Evolutionary conservation across 2,888 invertebrate species (phyloP).

Genomic region (Dolichomitus sp.): DNA sequence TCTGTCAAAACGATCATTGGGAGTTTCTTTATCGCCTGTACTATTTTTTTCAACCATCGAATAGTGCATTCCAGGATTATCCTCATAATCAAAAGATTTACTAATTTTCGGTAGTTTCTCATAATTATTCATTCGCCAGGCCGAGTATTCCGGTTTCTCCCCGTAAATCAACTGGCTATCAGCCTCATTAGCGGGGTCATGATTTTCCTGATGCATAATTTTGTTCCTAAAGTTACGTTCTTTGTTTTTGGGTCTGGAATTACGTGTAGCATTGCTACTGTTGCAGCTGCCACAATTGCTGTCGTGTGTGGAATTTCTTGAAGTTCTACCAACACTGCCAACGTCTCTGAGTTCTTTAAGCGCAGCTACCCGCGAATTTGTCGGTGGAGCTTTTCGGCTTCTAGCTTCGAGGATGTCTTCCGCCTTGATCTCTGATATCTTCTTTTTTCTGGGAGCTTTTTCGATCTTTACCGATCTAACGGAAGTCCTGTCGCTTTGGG

Average conservation of each 20-base stretch:
- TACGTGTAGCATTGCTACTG: background rate
- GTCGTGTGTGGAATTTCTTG: constrained; percentile 19
- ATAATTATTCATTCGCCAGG: constrained; percentile 70
- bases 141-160: constrained; percentile 37
- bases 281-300: constrained; percentile 16
- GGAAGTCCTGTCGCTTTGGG: constrained; percentile 75
- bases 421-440: constrained; percentile 79
- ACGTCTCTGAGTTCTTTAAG: constrained; percentile 53
- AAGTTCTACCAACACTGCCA: background rate
- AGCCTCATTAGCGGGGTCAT: constrained; percentile 12
- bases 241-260: constrained; percentile 36
- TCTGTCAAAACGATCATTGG: constrained; percentile 70
- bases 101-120: constrained; percentile 70
- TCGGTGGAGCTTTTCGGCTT: constrained; percentile 67
- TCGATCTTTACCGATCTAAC: constrained; percentile 73
- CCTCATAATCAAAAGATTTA: constrained; percentile 51
- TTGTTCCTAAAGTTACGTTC: constrained; percentile 64
- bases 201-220: constrained; percentile 7
- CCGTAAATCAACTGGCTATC: constrained; percentile 61
- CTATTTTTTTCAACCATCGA: constrained; percentile 65
- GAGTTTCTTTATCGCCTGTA: constrained; percentile 40
- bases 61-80: constrained; percentile 58
- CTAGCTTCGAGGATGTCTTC: constrained; percentile 82
- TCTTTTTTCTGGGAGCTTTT: constrained; percentile 74
- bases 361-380: constrained; percentile 27